Base-by-base conservation (phyloP, 2,797 vertebrate species). In the Cuculus canorus region DNA sequence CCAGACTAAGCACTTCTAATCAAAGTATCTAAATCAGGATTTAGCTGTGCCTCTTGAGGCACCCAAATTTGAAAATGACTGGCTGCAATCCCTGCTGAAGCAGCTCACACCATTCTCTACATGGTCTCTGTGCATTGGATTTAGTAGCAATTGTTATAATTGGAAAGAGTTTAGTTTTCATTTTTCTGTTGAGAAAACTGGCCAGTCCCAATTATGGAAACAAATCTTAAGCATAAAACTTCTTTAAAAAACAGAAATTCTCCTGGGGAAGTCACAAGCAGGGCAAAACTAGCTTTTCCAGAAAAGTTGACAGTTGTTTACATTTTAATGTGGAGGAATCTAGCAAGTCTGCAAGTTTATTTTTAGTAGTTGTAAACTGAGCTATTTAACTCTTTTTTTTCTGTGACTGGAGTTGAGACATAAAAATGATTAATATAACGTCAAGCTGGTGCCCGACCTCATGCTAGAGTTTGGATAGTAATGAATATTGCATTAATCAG, bases 311-410 rank as follows among this genome's bases (percentile, higher is more conserved):
- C 91, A 96, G 96, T 96, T 97, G 97, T 98, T 98, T 98, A 98
- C 89, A 96, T 97, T 97, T 96, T 93, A 96, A 88, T 78, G 77
- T 79, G n/a, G 41, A 95, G 77, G 95, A 97, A 97, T 96, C 91
- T 96, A 97, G 96, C 91, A 97, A 97, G 96, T 96, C 95, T 95
- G 92, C 93, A 93, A 94, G 93, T 96, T 96, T 98, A 98, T 98
- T 98, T 98, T 98, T 98, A 98, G 97, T 39, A 81, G 68, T 57
- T 93, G 94, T 96, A 98, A 97, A 97, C 91, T 85, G 79, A 94
- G 93, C 96, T 96, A 94, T 97, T 98, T 97, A 95, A 97, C 95
- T 97, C 97, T 94, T 96, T 94, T 96, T 86, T 47, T 32, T 52
- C 94, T 95, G 54, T 61, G 71, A 88, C 78, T 90, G 66, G 82